Conservation (phyloP, 2,113 vertebrate species). For the Zosterops lateralis region DNA sequence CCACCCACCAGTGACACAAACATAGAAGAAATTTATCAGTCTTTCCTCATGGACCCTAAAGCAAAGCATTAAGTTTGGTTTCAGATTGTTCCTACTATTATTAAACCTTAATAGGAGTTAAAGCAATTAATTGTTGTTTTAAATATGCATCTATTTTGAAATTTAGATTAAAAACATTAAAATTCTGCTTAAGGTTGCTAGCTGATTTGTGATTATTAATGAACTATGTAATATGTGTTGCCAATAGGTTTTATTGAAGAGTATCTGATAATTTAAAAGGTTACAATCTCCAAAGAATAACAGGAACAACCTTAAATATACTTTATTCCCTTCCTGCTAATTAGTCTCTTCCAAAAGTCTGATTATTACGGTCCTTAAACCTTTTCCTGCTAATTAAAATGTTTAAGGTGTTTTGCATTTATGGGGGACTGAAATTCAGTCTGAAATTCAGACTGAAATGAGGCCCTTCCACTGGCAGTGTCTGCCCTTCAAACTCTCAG, state of each 20-base stretch:
- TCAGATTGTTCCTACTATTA: constrained; percentile 1
- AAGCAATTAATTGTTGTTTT: not conserved
- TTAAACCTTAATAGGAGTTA: not conserved
- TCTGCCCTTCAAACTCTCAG: not conserved
- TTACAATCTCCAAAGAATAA: not conserved
- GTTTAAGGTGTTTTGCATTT: not conserved
- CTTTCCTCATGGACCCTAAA: not conserved
- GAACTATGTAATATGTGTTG: not conserved
- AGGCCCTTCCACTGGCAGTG: not conserved
- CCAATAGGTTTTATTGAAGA: not conserved
- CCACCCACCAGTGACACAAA: not conserved
- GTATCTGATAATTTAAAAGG: not conserved
- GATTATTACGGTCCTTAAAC: not conserved
- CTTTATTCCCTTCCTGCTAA: not conserved
- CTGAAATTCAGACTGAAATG: not conserved
- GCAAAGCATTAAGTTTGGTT: not conserved
- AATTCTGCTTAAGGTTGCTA: not conserved
- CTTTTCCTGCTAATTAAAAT: not conserved
- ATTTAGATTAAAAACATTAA: not conserved
- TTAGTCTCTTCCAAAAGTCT: not conserved
- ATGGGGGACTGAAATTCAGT: accelerated
- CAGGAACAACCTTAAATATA: not conserved
- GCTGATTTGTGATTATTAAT: not conserved
- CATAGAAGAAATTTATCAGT: not conserved
- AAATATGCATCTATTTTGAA: not conserved